These are phyloP conservation scores for Stenolophus ochropezus DNA, from an alignment of 2,888 invertebrate species.

Conservation along the genomic window DNA sequence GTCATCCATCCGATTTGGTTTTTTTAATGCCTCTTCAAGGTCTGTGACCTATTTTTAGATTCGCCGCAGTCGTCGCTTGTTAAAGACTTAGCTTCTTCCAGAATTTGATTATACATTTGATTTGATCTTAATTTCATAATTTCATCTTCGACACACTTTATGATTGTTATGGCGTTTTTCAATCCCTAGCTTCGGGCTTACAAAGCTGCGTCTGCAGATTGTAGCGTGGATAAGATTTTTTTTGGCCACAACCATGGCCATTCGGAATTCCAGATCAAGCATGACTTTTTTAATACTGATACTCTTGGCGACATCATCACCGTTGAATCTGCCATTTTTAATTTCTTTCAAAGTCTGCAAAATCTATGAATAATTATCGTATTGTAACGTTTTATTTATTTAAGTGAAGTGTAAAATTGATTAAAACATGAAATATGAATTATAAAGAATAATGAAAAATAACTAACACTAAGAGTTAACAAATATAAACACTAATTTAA, in stretches of 20 bases:
- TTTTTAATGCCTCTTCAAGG: slow-evolving; percentile 55
- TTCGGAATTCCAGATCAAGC: slow-evolving; percentile 49
- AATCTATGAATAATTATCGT: slow-evolving; percentile 50
- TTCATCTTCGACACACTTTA: slow-evolving; percentile 60
- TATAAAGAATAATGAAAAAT: no score
- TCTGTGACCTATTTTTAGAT: neutral
- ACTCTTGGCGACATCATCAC: slow-evolving; percentile 61
- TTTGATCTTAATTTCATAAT: slow-evolving; percentile 54
- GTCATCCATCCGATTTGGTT: slow-evolving; percentile 54
- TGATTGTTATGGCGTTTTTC: slow-evolving; percentile 61
- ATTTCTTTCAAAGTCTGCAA: slow-evolving; percentile 60
- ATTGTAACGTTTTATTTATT: no score
- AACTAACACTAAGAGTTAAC: no score
- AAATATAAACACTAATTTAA: no score
- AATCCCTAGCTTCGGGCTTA: slow-evolving; percentile 60
- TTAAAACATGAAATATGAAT: no score
- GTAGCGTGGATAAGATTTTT: slow-evolving; percentile 3
- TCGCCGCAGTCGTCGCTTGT: slow-evolving; percentile 10
- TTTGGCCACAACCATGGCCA: neutral
- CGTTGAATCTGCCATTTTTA: slow-evolving; percentile 58
- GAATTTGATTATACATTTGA: slow-evolving; percentile 58
- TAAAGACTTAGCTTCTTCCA: slow-evolving; percentile 59
- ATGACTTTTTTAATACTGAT: slow-evolving; percentile 58
- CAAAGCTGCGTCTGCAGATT: slow-evolving; percentile 55
- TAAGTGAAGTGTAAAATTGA: no score